Conservation (phyloP, 2,797 vertebrate genomes). For the Acipenser transmontanus region DNA sequence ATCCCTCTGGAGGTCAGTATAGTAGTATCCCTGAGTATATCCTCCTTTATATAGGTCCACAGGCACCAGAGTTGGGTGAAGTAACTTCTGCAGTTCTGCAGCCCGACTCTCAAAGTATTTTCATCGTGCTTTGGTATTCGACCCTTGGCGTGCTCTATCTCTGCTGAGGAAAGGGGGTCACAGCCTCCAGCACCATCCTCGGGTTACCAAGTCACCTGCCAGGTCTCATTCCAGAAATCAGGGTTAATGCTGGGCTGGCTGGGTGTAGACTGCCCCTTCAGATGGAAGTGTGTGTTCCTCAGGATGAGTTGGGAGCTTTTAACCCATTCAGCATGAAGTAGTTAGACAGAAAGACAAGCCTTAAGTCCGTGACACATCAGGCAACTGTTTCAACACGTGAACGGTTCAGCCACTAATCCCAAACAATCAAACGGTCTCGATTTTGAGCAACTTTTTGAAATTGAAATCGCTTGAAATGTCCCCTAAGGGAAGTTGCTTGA, state of each 20-base stretch:
- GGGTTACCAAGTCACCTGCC: constrained; percentile 26
- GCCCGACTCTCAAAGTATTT: constrained; percentile 45
- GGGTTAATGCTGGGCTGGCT: background rate
- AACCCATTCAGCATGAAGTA: too few relatives aligned
- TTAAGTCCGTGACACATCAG: too few relatives aligned
- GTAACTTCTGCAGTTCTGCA: constrained; percentile 54
- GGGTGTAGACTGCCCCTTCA: too few relatives aligned
- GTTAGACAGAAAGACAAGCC: too few relatives aligned
- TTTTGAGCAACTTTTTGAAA: too few relatives aligned
- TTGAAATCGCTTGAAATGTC: too few relatives aligned
- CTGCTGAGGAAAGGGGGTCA: constrained; percentile 23
- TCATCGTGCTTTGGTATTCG: constrained; percentile 52
- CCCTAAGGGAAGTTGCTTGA: too few relatives aligned
- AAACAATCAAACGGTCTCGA: background rate
- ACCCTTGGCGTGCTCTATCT: constrained; percentile 37
- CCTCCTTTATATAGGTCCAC: background rate
- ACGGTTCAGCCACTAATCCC: too few relatives aligned
- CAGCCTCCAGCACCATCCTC: constrained; percentile 22
- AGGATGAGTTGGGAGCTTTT: too few relatives aligned
- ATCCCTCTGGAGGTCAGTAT: background rate
- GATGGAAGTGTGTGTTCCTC: too few relatives aligned
- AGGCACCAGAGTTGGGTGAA: constrained; percentile 44
- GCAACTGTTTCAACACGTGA: too few relatives aligned
- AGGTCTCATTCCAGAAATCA: constrained; percentile 23
- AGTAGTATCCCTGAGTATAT: background rate